Evolutionary conservation across 2,888 invertebrate species (phyloP).

Genomic region (Polymixis flavicincta): DNA sequence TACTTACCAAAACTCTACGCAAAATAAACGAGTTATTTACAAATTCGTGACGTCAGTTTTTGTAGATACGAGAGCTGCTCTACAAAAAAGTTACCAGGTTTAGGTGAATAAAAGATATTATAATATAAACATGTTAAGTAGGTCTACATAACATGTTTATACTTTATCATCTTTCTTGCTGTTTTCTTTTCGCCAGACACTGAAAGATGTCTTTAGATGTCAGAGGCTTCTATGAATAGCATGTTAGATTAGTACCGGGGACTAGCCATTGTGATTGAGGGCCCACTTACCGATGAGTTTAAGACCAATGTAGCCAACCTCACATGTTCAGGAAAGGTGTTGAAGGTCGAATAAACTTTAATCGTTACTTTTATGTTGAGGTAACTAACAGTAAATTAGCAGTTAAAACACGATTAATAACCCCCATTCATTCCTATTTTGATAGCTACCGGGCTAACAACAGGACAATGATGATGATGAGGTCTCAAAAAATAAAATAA

Average conservation of each 20-base stretch:
- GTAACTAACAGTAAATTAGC: neutral
- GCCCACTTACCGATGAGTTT: neutral
- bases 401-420: neutral
- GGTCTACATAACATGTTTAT: no score
- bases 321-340: neutral
- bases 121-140: no score
- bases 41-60: neutral
- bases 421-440: no score
- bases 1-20: neutral
- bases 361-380: neutral
- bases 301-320: neutral
- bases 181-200: no score
- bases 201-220: neutral
- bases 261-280: neutral
- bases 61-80: neutral
- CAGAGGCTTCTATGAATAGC: neutral
- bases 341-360: neutral
- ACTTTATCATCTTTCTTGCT: no score
- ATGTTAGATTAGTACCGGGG: neutral
- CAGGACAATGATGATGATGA: neutral
- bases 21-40: neutral
- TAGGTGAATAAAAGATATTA: no score
- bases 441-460: neutral
- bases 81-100: neutral
- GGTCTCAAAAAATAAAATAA: no score